Evolutionary conservation across 1,140 invertebrate species (phyloP), one percentile per base, ranked within the genome.

Genomic region (Sarcophaga peregrina): DNA sequence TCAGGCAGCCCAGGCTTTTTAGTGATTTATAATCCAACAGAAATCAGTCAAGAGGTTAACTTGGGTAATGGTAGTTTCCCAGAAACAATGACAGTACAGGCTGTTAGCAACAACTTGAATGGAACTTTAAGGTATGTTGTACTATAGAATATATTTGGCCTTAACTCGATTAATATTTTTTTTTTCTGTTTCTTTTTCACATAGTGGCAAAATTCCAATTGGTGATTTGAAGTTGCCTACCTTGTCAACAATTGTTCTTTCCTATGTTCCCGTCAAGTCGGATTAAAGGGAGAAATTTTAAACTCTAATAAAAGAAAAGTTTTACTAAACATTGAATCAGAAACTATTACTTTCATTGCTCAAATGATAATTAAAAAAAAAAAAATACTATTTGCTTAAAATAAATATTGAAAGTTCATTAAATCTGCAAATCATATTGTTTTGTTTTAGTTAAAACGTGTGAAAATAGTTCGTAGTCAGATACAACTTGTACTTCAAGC

Each of bases 1-100:
- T 93, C 92, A 85, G 94, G 95, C 50, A 94, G 93, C 88, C 94
- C 94, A 8, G 94, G 94, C 10, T 94, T 92, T 86, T 88, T 95
- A 80, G 93, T 95, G 2, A 92, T 92, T 0, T 92, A 93, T 58
- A 94, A 95, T 90, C 92, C 93, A 54, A 91, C 90, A 52, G 86
- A 92, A 10, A 73, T 90, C n/a, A 85, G 85, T 0, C 89, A 89
- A 3, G 84, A 81, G 3, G 91, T 92, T n/a, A 91, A 94, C 86
- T 90, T 94, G 15, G 90, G 86, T 0, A 83, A 83, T 1, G 85
- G 92, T 11, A 85, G 90, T 25, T 85, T 94, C 8, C 91, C 93
- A 0, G 89, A 92, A 4, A 93, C 94, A 85, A 90, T 94, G 84
- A 93, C 91, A 17, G 88, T 94, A 8, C 85, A 92, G 47, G 86